Evolutionary conservation across 2,113 vertebrate genomes (phyloP), one percentile per base, ranked within the genome.

Genomic region (Lophura nycthemera): DNA sequence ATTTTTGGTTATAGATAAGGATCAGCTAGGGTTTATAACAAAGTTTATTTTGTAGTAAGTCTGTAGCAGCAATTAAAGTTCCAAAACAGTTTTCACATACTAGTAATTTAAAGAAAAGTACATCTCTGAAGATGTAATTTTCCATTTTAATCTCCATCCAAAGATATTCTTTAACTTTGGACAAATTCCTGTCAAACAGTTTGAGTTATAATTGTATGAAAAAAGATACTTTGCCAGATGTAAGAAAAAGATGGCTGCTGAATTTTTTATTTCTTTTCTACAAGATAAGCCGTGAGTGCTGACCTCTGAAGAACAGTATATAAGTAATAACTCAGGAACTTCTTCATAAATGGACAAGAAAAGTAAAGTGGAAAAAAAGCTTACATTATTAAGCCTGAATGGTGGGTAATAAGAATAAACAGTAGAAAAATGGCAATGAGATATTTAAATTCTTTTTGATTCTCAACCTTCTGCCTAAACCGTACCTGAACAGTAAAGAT

Each of bases 81-180:
- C 96, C 95, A 96, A 96, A 96, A 96, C 92, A 95, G 96, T 96
- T 94, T 96, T 96, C 95, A 96, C 92, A 96, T 91, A 96, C 95
- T 94, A 96, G 96, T 95, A 96, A 96, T 96, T 96, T 96, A 92
- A 96, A 96, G 95, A 94, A 96, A 96, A 96, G 93, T 96, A 96
- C 90, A 96, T 96, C 96, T 96, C 90, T 94, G 90, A 95, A 95
- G 96, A 96, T 96, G 88, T 96, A 96, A 96, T 96, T 96, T 96
- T 96, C 96, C 86, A 89, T 96, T 94, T 96, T 95, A 96, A 96
- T 96, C 95, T 96, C 48, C 14, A 78, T 93, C 88, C 92, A 94
- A 95, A 94, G 83, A 95, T 96, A 90, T 95, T 94, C 94, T 96
- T 96, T 96, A 95, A 95, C 88, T 96, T 95, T 76, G 86, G 93